Conservation (phyloP, 2,113 vertebrate genomes). For the Charina bottae region DNA sequence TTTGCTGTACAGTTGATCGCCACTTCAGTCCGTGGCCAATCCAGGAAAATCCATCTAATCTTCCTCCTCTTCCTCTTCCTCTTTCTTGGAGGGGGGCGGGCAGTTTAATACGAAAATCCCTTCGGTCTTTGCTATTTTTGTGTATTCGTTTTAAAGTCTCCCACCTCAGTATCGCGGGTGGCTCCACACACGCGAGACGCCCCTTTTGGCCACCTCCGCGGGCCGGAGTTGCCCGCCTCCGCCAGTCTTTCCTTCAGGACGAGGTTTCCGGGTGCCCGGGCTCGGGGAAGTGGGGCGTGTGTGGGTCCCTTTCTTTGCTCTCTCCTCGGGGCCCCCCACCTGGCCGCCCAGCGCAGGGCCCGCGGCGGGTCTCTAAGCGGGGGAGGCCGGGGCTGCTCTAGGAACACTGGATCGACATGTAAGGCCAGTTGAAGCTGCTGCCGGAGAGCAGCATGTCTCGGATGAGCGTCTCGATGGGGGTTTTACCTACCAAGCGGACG, state of each 20-base stretch:
- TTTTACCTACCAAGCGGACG: constrained; percentile 99
- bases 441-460: constrained; percentile 99
- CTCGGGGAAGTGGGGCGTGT: neutral
- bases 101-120: constrained; percentile 76
- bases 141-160: constrained; percentile 11
- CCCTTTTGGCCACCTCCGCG: constrained; percentile 54
- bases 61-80: constrained; percentile 69
- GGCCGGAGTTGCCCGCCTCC: constrained; percentile 68
- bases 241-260: constrained; percentile 52
- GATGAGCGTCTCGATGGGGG: constrained; percentile 99
- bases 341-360: constrained; percentile 43
- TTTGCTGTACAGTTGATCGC: constrained; percentile 98
- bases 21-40: constrained; percentile 88
- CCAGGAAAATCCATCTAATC: constrained; percentile 78
- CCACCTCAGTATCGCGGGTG: constrained; percentile 24
- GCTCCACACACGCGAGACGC: constrained; percentile 64
- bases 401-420: constrained; percentile 99
- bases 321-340: constrained; percentile 40
- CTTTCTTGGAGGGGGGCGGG: constrained; percentile 1
- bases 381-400: constrained; percentile 75
- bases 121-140: constrained; percentile 70
- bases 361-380: constrained; percentile 54
- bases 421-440: constrained; percentile 99
- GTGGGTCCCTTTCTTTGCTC: constrained; percentile 48
- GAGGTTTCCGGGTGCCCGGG: neutral